Conservation (phyloP, 1,140 invertebrate species). For the Melitaea cinxia region DNA sequence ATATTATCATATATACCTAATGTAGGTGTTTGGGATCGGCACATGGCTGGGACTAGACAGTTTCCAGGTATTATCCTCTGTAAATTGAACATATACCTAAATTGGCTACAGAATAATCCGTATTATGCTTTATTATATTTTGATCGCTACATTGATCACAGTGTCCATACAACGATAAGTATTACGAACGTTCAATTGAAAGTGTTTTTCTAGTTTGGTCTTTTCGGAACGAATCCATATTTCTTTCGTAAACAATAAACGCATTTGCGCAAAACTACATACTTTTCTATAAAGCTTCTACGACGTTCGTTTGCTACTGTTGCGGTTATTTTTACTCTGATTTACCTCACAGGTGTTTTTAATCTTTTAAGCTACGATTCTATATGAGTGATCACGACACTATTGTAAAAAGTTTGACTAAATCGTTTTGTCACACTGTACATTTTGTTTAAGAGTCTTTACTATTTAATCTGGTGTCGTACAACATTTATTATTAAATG, state of each 20-base stretch:
- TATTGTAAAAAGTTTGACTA: not conserved
- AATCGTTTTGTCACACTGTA: not conserved
- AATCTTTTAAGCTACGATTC: not conserved
- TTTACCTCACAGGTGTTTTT: not conserved
- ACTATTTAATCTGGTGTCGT: no score
- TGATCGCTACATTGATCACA: not conserved
- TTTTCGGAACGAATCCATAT: not conserved
- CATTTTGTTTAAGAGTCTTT: not conserved
- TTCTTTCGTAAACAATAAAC: not conserved
- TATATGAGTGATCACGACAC: not conserved
- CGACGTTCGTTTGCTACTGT: not conserved
- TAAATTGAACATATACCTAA: conserved; percentile 24
- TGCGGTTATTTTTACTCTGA: not conserved
- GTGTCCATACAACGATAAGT: no score
- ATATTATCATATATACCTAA: conserved; percentile 44
- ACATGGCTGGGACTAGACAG: conserved; percentile 11
- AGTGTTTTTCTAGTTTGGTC: not conserved
- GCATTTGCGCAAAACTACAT: not conserved
- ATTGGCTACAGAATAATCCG: not conserved
- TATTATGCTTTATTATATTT: not conserved
- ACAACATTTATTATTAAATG: no score
- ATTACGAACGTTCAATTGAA: no score
- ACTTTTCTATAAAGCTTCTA: not conserved
- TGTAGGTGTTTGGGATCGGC: conserved; percentile 25
- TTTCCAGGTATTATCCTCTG: conserved; percentile 25